phyloP scores from a whole-genome alignment of 2,888 invertebrate genomes.

The Zaprionus lineosus region DNA sequence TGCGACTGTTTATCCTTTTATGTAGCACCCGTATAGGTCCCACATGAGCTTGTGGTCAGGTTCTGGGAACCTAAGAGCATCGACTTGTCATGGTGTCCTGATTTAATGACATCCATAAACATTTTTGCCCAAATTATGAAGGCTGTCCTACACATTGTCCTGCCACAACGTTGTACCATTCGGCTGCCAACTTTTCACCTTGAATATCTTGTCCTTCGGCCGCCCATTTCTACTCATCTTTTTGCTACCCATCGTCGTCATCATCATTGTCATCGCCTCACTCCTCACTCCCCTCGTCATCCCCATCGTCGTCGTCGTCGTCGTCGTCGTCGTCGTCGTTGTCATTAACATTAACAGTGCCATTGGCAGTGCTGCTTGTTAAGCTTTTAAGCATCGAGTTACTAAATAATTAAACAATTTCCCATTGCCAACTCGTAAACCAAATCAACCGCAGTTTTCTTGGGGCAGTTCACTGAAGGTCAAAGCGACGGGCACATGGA shows the following conservation, averaged over 20 bases:
- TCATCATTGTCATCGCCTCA: background rate
- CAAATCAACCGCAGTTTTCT: slow-evolving; percentile 48
- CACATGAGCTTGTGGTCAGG: slow-evolving; percentile 12
- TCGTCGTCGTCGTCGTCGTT: slow-evolving; percentile 22
- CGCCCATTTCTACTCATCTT: too few species aligned
- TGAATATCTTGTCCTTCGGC: too few species aligned
- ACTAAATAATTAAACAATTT: slow-evolving; percentile 71
- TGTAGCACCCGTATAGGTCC: background rate
- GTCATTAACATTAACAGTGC: slow-evolving; percentile 44
- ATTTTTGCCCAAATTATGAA: slow-evolving; percentile 69
- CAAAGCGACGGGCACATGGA: too few species aligned
- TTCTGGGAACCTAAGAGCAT: background rate
- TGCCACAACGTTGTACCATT: background rate
- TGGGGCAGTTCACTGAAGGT: background rate
- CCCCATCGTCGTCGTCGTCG: background rate
- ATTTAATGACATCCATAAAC: slow-evolving; percentile 69
- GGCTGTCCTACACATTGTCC: slow-evolving; percentile 4
- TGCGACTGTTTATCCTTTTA: too few species aligned
- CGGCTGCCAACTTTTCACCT: background rate
- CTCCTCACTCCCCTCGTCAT: background rate
- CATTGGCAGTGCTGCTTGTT: slow-evolving; percentile 49
- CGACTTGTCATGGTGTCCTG: slow-evolving; percentile 17
- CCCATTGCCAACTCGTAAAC: slow-evolving; percentile 43
- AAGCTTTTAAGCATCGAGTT: slow-evolving; percentile 61
- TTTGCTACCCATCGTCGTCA: background rate